Evolutionary conservation across 2,113 vertebrate species (phyloP).

Genomic region (Passerina amoena): DNA sequence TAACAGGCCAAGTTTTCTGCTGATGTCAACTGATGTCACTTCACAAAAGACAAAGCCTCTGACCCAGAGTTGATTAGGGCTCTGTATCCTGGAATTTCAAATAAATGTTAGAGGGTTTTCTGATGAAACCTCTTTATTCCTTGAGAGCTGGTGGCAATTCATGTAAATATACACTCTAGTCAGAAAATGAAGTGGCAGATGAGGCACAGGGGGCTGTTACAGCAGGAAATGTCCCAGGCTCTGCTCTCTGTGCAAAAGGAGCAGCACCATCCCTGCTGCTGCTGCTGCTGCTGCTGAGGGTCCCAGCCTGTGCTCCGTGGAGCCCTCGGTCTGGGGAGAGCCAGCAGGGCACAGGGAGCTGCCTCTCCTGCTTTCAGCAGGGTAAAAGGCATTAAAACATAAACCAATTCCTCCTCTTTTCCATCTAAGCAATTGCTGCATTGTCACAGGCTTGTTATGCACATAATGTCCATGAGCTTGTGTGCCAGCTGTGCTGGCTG

Average conservation of each 20-base stretch:
- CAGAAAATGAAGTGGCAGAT: background rate
- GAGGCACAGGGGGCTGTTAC: background rate
- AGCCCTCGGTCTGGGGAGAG: background rate
- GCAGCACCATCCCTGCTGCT: background rate
- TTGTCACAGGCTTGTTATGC: background rate
- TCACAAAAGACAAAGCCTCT: background rate
- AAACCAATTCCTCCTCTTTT: background rate
- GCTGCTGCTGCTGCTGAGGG: no score
- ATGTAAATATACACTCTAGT: background rate
- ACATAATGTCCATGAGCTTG: background rate
- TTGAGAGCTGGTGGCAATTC: background rate
- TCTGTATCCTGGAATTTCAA: background rate
- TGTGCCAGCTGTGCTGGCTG: background rate
- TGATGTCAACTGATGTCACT: background rate
- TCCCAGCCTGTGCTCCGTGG: rapidly evolving
- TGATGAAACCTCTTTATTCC: background rate
- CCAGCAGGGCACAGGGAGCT: background rate
- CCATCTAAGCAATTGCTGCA: background rate
- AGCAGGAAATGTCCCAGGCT: background rate
- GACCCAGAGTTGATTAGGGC: background rate
- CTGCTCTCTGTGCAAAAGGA: background rate
- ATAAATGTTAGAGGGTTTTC: background rate
- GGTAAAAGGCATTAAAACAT: background rate
- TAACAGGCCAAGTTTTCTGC: background rate
- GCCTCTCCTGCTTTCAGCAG: background rate